Conservation (phyloP, 2,113 vertebrate genomes). For the Aplodontia rufa region DNA sequence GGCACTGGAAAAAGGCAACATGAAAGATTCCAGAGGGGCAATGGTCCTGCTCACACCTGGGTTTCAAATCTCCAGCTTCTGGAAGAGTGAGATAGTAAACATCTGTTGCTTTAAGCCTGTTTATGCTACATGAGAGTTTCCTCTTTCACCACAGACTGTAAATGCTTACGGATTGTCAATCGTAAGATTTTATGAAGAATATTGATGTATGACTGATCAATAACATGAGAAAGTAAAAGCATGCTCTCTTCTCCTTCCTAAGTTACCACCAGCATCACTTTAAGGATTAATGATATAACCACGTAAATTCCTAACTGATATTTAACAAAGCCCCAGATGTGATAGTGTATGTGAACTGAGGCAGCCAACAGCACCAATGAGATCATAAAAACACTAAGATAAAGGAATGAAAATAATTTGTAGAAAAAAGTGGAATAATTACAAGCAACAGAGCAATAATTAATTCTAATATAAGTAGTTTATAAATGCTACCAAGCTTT, state of each 20-base stretch:
- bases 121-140: not conserved
- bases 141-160: not conserved
- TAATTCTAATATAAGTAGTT: not conserved
- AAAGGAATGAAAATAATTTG: not conserved
- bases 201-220: not conserved
- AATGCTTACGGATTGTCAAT: not conserved
- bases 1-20: not conserved
- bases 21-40: not conserved
- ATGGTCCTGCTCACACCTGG: not conserved
- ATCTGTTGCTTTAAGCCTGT: not conserved
- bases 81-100: not conserved
- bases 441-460: not conserved
- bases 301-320: not conserved
- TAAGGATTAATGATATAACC: not conserved
- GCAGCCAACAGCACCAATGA: not conserved
- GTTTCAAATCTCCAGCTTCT: not conserved
- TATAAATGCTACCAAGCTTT: not conserved
- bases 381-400: not conserved
- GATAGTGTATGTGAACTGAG: not conserved
- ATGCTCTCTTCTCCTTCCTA: not conserved
- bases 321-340: not conserved
- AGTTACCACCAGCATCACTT: not conserved
- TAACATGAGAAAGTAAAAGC: not conserved
- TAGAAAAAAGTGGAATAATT: not conserved
- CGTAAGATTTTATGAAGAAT: not conserved